A percentile compares a stretch with the other conserved stretches of the same genome.
These are phyloP conservation scores for Helicolenus hilgendorfi DNA, from an alignment of 2,797 vertebrate genomes.

Conservation along the genomic window DNA sequence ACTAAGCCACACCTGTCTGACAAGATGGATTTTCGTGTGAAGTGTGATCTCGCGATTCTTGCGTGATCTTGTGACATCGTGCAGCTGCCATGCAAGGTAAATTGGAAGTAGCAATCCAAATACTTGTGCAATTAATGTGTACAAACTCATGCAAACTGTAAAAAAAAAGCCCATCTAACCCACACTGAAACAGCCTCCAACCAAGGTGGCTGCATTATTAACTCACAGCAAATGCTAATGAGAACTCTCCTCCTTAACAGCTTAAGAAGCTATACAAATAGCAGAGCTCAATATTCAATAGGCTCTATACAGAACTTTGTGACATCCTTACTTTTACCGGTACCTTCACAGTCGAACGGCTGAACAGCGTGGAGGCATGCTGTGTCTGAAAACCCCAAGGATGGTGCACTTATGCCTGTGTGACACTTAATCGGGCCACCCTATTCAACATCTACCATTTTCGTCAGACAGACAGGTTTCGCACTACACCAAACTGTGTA, in stretches of 20 bases:
- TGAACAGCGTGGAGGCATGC: conserved; percentile 11
- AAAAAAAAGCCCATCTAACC: conserved; percentile 16
- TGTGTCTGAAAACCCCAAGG: conserved; percentile 42
- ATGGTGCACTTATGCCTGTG: conserved; percentile 38
- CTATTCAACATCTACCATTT: conserved; percentile 70
- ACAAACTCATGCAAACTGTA: conserved; percentile 39
- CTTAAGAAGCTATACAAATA: conserved; percentile 19
- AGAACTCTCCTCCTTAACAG: conserved; percentile 34
- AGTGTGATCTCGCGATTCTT: no score
- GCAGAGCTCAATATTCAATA: conserved; percentile 13
- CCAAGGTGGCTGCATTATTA: conserved; percentile 47
- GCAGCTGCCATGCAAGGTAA: neutral
- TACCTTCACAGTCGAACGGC: conserved; percentile 28
- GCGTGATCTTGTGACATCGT: no score
- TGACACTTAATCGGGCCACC: conserved; percentile 67
- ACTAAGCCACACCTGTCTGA: neutral
- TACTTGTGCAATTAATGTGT: conserved; percentile 8
- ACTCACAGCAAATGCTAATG: conserved; percentile 53
- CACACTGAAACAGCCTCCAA: conserved; percentile 31
- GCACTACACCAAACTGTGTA: conserved; percentile 70
- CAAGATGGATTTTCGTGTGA: no score
- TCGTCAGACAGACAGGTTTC: conserved; percentile 65
- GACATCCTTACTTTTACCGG: conserved; percentile 14
- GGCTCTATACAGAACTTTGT: conserved; percentile 4
- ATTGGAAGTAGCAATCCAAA: neutral